These are phyloP conservation scores for Maccullochella peelii DNA, from an alignment of 2,113 vertebrate species.

Conservation along the genomic window DNA sequence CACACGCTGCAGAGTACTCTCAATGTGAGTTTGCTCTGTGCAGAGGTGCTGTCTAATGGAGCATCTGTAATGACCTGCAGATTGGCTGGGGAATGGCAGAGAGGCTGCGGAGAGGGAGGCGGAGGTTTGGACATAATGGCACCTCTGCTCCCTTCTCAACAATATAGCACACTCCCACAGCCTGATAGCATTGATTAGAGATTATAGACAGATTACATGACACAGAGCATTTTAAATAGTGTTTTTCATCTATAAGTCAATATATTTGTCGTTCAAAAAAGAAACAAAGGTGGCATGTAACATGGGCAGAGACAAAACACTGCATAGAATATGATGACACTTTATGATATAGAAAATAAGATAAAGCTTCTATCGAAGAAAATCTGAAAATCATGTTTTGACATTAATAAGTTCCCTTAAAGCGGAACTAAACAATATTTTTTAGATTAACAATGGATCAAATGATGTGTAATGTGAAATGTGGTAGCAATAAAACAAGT, in stretches of 20 bases:
- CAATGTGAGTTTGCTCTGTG: constrained; percentile 30
- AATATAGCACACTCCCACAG: not conserved
- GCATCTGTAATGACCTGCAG: constrained; percentile 61
- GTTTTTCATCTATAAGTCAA: not conserved
- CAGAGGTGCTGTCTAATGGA: constrained; percentile 59
- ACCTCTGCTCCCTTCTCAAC: constrained; percentile 3
- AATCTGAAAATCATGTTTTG: not conserved
- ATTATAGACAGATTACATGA: not conserved
- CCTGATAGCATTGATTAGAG: not conserved
- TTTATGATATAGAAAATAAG: not conserved
- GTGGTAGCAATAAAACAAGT: not conserved
- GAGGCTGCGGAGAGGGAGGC: constrained; percentile 6
- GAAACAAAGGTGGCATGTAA: not conserved
- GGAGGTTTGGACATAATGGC: constrained; percentile 39
- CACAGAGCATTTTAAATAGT: not conserved
- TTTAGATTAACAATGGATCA: not conserved
- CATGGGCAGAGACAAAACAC: not conserved
- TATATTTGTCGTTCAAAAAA: not conserved
- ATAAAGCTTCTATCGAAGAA: not conserved
- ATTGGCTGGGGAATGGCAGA: constrained; percentile 43
- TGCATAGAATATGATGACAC: too few species aligned
- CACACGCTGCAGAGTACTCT: constrained; percentile 29
- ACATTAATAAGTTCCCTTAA: not conserved
- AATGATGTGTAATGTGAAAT: not conserved
- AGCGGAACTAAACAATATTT: not conserved